phyloP scores from a whole-genome alignment of 2,888 invertebrate species.

The Drosophila conformis region DNA sequence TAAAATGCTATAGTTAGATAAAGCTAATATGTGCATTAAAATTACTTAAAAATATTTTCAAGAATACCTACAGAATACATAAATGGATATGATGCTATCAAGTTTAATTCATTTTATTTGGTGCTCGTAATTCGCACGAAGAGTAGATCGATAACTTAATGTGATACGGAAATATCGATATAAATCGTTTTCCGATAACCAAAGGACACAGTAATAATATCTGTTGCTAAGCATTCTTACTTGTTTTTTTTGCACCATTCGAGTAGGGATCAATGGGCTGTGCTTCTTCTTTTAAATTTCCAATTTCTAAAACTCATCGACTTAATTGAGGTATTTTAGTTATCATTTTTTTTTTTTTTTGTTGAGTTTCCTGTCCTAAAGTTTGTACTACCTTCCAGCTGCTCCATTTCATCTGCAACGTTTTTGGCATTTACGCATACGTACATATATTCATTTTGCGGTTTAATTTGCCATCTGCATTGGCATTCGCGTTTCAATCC shows the following conservation, averaged over 20 bases:
- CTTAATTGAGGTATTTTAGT: neutral
- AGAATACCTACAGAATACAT: neutral
- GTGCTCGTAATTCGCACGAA: neutral
- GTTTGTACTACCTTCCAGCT: neutral
- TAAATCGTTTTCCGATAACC: neutral
- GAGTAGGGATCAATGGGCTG: neutral
- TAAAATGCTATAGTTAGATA: neutral
- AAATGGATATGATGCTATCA: neutral
- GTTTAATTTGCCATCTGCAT: constrained; percentile 1
- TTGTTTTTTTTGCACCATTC: neutral
- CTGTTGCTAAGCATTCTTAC: neutral
- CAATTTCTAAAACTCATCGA: neutral
- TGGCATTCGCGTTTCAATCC: constrained; percentile 3
- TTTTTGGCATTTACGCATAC: neutral
- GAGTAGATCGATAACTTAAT: neutral
- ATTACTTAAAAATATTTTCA: neutral
- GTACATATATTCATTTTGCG: neutral
- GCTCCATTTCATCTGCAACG: neutral
- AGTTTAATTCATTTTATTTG: neutral
- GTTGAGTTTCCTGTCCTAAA: neutral
- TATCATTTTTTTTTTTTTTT: neutral
- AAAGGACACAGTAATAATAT: neutral
- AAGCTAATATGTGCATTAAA: neutral
- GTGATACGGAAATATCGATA: neutral
- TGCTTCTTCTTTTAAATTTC: neutral